phyloP scores from a whole-genome alignment of 2,797 vertebrate genomes.

The Discoglossus pictus region DNA sequence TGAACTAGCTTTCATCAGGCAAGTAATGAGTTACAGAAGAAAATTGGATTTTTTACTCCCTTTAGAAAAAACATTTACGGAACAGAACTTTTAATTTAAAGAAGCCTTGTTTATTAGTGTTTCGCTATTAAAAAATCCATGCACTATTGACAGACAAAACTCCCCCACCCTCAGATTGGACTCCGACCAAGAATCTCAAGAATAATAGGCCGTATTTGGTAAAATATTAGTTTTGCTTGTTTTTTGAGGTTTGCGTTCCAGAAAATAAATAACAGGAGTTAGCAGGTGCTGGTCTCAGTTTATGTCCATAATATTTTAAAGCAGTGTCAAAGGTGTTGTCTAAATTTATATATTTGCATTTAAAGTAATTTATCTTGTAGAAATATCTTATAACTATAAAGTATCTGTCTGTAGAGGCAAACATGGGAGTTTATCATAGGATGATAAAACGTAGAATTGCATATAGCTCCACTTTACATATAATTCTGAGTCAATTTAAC shows the following conservation, averaged over 20 bases:
- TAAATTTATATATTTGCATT: slow-evolving; percentile 3
- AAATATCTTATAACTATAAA: slow-evolving; percentile 1
- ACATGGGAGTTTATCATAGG: no score
- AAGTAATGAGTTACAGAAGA: not conserved
- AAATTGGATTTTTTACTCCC: slow-evolving; percentile 34
- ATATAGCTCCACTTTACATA: no score
- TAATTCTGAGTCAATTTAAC: no score
- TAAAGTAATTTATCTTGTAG: slow-evolving; percentile 14
- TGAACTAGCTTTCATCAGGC: no score
- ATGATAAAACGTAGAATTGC: no score
- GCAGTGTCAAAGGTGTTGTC: not conserved
- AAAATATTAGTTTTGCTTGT: slow-evolving; percentile 28
- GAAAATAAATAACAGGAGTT: slow-evolving; percentile 33
- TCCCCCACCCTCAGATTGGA: slow-evolving; percentile 22
- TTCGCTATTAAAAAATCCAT: slow-evolving; percentile 40
- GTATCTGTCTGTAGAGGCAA: not conserved
- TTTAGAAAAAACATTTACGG: slow-evolving; percentile 32
- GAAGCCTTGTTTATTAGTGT: slow-evolving; percentile 35
- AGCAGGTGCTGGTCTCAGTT: slow-evolving; percentile 4
- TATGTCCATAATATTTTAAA: slow-evolving; percentile 13
- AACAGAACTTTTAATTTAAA: slow-evolving; percentile 44
- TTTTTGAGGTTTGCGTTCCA: slow-evolving; percentile 15
- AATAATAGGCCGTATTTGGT: slow-evolving; percentile 24
- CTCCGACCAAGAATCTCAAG: slow-evolving; percentile 18
- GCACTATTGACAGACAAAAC: slow-evolving; percentile 35